Conservation (phyloP, 1,140 invertebrate species). For the Himalopsyche phryganea region DNA sequence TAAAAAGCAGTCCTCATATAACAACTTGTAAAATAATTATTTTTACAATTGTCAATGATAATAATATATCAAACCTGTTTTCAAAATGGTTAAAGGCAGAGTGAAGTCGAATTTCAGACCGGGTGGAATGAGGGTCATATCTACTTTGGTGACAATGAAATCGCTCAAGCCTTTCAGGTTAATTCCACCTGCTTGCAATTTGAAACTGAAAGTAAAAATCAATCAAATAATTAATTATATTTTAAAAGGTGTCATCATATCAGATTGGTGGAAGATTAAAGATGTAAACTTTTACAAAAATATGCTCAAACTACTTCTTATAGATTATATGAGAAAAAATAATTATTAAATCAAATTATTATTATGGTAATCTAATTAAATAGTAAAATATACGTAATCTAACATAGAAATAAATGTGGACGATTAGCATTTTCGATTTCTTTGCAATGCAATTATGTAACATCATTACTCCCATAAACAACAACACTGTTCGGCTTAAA, state of each 20-base stretch:
- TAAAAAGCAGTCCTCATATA: too few relatives aligned
- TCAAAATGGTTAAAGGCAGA: constrained; percentile 20
- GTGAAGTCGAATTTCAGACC: constrained; percentile 18
- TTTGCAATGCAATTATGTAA: too few relatives aligned
- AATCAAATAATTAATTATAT: not conserved
- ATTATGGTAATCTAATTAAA: too few relatives aligned
- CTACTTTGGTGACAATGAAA: constrained; percentile 16
- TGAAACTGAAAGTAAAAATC: constrained; percentile 20
- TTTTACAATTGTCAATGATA: too few relatives aligned
- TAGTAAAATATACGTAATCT: too few relatives aligned
- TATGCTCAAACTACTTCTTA: not conserved
- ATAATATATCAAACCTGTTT: too few relatives aligned
- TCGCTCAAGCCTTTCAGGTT: constrained; percentile 18
- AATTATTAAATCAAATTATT: too few relatives aligned
- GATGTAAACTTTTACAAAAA: not conserved
- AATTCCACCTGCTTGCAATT: constrained; percentile 9
- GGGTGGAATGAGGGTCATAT: constrained; percentile 12
- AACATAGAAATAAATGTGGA: too few relatives aligned
- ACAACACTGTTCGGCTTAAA: too few relatives aligned
- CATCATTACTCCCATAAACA: too few relatives aligned
- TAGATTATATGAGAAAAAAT: not conserved
- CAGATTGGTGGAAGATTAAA: not conserved
- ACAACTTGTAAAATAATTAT: too few relatives aligned
- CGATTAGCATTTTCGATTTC: too few relatives aligned
- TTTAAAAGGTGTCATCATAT: not conserved